phyloP scores from a whole-genome alignment of 1,140 invertebrate species.

The Drosophila ambigua region DNA sequence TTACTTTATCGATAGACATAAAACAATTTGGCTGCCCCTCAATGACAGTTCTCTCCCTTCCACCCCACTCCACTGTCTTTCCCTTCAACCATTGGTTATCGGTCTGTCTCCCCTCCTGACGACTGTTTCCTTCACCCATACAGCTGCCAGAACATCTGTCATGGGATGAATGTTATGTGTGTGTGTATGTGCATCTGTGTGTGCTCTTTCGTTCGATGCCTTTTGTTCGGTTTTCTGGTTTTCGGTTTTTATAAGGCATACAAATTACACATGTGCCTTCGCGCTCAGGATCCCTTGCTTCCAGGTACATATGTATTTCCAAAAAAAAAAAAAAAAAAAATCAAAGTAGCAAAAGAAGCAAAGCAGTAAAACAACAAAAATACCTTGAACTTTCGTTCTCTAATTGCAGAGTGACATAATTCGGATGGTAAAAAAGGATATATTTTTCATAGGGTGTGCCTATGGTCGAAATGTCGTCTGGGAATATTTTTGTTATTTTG shows the following conservation, averaged over 20 bases:
- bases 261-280: constrained; percentile 56
- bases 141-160: constrained; percentile 22
- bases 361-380: background rate
- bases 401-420: constrained; percentile 4
- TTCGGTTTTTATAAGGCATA: constrained; percentile 59
- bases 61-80: constrained; percentile 1
- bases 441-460: too few relatives aligned
- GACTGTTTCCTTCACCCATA: constrained; percentile 6
- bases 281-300: constrained; percentile 5
- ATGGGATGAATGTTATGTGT: constrained; percentile 1
- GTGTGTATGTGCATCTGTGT: constrained; percentile 18
- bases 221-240: constrained; percentile 39
- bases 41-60: constrained; percentile 25
- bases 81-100: background rate
- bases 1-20: constrained; percentile 76
- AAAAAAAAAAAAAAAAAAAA: background rate
- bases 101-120: constrained; percentile 6
- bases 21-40: constrained; percentile 65
- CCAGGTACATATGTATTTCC: background rate
- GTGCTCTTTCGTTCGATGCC: constrained; percentile 27
- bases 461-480: background rate
- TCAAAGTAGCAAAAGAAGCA: constrained; percentile 16
- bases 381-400: constrained; percentile 28
- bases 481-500: background rate
- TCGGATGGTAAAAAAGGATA: background rate